phyloP scores from a whole-genome alignment of 2,888 invertebrate species.

The Cepaea hortensis region DNA sequence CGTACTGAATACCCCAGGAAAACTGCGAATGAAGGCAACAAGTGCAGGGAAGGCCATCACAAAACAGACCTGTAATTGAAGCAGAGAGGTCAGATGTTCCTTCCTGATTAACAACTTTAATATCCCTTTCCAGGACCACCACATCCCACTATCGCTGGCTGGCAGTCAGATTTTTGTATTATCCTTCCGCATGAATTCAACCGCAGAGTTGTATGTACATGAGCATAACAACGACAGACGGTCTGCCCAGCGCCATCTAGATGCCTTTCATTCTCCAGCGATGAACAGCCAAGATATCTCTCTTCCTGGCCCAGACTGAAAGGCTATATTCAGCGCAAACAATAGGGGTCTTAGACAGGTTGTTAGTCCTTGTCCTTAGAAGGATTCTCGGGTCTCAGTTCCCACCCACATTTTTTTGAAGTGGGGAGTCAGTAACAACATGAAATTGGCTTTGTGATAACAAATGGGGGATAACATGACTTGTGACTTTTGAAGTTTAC shows the following conservation, averaged over 20 bases:
- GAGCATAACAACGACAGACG: neutral
- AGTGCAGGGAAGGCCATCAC: neutral
- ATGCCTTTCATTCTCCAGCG: constrained; percentile 15
- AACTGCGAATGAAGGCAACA: too few relatives aligned
- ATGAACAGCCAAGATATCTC: constrained; percentile 22
- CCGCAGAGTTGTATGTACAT: neutral
- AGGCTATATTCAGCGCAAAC: neutral
- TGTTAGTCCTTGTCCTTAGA: constrained; percentile 15
- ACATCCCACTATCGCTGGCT: too few relatives aligned
- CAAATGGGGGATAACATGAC: neutral
- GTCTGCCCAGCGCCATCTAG: neutral
- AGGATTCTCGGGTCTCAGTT: constrained; percentile 24
- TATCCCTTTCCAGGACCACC: neutral
- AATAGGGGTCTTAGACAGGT: neutral
- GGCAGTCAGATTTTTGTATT: neutral
- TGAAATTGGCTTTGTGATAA: too few relatives aligned
- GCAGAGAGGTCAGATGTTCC: neutral
- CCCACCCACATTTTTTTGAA: constrained; percentile 25
- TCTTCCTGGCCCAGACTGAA: neutral
- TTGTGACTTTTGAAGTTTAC: constrained; percentile 22
- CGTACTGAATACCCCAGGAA: too few relatives aligned
- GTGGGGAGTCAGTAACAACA: neutral
- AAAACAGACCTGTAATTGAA: neutral
- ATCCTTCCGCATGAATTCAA: neutral
- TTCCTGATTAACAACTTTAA: constrained; percentile 2